These are phyloP conservation scores for Thalassarche chlororhynchos DNA, from an alignment of 2,113 vertebrate species.

Conservation along the genomic window DNA sequence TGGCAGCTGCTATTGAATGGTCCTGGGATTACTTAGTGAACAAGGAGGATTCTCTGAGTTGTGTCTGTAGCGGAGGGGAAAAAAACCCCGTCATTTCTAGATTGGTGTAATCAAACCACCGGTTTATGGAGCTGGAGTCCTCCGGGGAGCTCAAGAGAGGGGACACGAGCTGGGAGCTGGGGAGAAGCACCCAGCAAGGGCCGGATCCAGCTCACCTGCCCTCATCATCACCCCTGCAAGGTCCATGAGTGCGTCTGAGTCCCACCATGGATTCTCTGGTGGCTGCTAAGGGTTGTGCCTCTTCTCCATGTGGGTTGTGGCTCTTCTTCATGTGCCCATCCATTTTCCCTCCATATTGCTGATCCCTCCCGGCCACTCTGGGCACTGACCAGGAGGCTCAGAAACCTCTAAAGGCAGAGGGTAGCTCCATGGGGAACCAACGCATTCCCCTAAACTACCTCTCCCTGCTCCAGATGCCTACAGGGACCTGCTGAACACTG, in stretches of 20 bases:
- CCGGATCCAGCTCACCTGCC: not conserved
- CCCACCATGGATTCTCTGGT: accelerated
- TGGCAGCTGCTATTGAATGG: not conserved
- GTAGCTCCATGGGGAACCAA: not conserved
- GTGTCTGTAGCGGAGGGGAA: not conserved
- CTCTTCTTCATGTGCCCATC: not conserved
- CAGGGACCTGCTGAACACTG: not conserved
- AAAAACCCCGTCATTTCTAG: not conserved
- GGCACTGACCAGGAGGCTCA: not conserved
- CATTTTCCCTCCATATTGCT: no score
- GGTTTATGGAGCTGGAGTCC: not conserved
- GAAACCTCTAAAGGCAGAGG: not conserved
- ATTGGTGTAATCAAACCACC: accelerated
- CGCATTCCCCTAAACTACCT: not conserved
- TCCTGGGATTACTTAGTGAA: not conserved
- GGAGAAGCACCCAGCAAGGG: not conserved
- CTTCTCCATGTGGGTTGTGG: not conserved
- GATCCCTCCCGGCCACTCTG: not conserved
- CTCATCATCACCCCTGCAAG: not conserved
- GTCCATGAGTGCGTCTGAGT: not conserved
- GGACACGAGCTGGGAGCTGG: accelerated
- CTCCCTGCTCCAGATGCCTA: not conserved
- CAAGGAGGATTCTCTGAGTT: not conserved
- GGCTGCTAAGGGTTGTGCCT: not conserved
- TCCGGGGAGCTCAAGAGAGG: not conserved